Percentiles rank a stretch among this genome's conserved stretches.
phyloP scores from a whole-genome alignment of 1,140 invertebrate species.

The Orussus abietinus region DNA sequence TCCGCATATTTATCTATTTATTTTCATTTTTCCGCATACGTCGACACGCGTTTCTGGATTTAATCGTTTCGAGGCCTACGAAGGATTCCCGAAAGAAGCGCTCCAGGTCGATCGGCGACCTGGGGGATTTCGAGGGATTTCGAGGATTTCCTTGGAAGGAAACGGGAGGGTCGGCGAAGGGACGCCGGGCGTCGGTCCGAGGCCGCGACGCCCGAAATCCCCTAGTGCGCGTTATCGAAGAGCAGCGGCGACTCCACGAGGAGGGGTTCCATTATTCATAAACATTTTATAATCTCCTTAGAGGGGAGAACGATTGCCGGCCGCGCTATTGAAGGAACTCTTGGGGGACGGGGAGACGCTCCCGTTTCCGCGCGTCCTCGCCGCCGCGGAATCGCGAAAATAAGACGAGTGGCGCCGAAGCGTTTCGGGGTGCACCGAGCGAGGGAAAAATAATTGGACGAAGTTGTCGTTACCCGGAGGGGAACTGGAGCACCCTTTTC shows the following conservation, averaged over 20 bases:
- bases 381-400: conserved; percentile 8
- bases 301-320: conserved; percentile 40
- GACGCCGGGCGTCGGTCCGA: too few relatives aligned
- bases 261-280: conserved; percentile 51
- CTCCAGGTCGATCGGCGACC: too few relatives aligned
- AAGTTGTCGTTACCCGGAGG: conserved; percentile 39
- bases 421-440: conserved; percentile 38
- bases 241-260: neutral
- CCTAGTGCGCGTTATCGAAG: neutral
- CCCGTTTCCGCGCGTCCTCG: conserved; percentile 15
- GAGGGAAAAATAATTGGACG: conserved; percentile 49
- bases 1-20: too few relatives aligned
- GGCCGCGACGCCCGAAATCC: too few relatives aligned
- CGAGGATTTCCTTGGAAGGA: too few relatives aligned
- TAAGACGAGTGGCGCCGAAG: conserved; percentile 36
- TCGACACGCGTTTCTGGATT: conserved; percentile 3
- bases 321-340: conserved; percentile 39
- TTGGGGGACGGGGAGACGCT: too few relatives aligned
- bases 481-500: conserved; percentile 20
- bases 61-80: conserved; percentile 9
- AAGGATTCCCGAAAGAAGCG: too few relatives aligned
- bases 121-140: too few relatives aligned
- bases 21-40: conserved; percentile 10
- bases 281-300: conserved; percentile 50
- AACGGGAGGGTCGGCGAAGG: too few relatives aligned